Evolutionary conservation across 2,888 invertebrate genomes (phyloP).

Genomic region (Thyatira batis): DNA sequence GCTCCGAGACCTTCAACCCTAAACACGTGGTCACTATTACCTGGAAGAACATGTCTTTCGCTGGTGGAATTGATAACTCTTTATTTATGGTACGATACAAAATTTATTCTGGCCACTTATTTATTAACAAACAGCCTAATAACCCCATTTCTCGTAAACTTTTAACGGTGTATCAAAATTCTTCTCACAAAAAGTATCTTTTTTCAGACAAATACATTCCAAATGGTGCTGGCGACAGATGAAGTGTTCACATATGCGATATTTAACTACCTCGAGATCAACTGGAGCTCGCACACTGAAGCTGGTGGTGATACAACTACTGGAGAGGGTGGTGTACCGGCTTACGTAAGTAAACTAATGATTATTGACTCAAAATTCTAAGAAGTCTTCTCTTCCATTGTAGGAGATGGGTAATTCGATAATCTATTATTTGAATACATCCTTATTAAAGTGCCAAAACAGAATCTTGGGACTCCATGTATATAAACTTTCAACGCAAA

Average conservation of each 20-base stretch:
- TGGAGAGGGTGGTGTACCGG: constrained; percentile 93
- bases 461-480: too few relatives aligned
- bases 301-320: constrained; percentile 94
- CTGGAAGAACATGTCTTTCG: constrained; percentile 98
- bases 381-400: neutral
- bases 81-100: constrained; percentile 82
- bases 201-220: constrained; percentile 95
- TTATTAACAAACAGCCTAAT: neutral
- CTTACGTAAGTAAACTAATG: constrained; percentile 86
- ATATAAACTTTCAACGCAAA: neutral
- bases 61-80: constrained; percentile 92
- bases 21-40: constrained; percentile 95
- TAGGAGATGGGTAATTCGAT: neutral
- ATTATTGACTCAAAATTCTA: neutral
- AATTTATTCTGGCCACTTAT: neutral
- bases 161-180: too few relatives aligned
- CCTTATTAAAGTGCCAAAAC: too few relatives aligned
- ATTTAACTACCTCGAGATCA: constrained; percentile 95
- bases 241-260: constrained; percentile 97
- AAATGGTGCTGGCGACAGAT: constrained; percentile 95
- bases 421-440: too few relatives aligned
- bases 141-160: too few relatives aligned
- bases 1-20: constrained; percentile 94
- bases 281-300: constrained; percentile 95
- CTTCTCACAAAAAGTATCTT: neutral